Percentiles rank a stretch among this genome's conserved stretches.
Conservation (phyloP, 1,140 invertebrate species). For the Eurosta solidaginis region DNA sequence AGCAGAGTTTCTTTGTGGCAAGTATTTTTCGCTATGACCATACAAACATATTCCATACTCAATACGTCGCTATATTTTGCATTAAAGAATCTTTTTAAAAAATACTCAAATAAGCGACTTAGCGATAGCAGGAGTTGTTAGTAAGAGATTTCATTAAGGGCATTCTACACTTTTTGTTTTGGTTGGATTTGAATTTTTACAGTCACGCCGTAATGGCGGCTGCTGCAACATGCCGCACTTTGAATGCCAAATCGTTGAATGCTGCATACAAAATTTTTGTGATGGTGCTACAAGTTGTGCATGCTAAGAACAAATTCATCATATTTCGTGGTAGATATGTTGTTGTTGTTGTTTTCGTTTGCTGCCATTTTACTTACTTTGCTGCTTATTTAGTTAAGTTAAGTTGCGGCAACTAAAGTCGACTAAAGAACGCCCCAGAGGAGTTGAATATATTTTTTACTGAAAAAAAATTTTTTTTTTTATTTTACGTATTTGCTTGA, state of each 20-base stretch:
- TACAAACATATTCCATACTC: too few relatives aligned
- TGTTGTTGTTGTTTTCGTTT: not conserved
- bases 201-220: not conserved
- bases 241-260: not conserved
- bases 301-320: conserved; percentile 34
- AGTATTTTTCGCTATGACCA: too few relatives aligned
- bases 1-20: too few relatives aligned
- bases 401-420: not conserved
- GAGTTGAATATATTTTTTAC: not conserved
- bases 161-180: not conserved
- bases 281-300: conserved; percentile 22
- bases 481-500: not conserved
- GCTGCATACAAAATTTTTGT: conserved; percentile 11
- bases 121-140: not conserved
- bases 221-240: not conserved
- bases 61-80: not conserved
- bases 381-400: not conserved
- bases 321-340: not conserved
- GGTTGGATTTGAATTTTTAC: not conserved
- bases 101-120: not conserved
- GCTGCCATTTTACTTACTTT: not conserved
- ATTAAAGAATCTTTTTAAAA: not conserved
- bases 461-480: not conserved
- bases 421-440: conserved; percentile 9
- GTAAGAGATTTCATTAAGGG: not conserved